Conservation (phyloP, 2,113 vertebrate species). For the Chionodraco myersi region DNA sequence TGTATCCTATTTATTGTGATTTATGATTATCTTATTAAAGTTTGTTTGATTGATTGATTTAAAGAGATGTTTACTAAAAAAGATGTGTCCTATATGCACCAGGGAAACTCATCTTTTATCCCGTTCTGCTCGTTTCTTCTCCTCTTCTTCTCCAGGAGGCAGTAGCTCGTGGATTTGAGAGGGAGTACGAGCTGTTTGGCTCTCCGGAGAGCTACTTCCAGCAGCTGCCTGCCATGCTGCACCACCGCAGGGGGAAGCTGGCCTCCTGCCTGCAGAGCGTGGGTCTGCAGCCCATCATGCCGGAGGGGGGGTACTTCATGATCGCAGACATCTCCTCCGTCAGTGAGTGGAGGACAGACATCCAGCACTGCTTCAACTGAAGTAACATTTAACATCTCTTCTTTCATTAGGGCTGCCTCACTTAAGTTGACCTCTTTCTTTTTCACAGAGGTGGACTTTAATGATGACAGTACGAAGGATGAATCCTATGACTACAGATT, state of each 20-base stretch:
- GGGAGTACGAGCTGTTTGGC: constrained; percentile 84
- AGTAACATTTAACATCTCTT: neutral
- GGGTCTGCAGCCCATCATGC: constrained; percentile 88
- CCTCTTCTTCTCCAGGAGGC: constrained; percentile 85
- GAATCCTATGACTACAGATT: constrained; percentile 88
- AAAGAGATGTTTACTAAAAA: too few species aligned
- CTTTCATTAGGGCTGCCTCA: neutral
- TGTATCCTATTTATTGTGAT: too few species aligned
- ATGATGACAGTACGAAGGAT: constrained; percentile 64
- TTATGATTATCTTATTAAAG: too few species aligned
- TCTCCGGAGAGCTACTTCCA: constrained; percentile 91
- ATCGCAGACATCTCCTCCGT: constrained; percentile 89
- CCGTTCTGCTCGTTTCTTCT: neutral
- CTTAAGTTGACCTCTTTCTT: neutral
- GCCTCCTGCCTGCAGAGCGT: constrained; percentile 82
- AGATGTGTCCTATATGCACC: too few species aligned
- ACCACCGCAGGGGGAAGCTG: constrained; percentile 85
- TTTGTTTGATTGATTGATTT: too few species aligned
- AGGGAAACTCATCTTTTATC: neutral
- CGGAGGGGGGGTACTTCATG: constrained; percentile 94
- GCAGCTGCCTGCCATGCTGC: constrained; percentile 83
- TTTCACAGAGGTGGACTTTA: constrained; percentile 85
- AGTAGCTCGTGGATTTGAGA: constrained; percentile 87
- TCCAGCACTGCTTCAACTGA: neutral
- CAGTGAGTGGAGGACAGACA: constrained; percentile 83